Conservation (phyloP, 1,140 invertebrate genomes). For the Arion vulgaris region DNA sequence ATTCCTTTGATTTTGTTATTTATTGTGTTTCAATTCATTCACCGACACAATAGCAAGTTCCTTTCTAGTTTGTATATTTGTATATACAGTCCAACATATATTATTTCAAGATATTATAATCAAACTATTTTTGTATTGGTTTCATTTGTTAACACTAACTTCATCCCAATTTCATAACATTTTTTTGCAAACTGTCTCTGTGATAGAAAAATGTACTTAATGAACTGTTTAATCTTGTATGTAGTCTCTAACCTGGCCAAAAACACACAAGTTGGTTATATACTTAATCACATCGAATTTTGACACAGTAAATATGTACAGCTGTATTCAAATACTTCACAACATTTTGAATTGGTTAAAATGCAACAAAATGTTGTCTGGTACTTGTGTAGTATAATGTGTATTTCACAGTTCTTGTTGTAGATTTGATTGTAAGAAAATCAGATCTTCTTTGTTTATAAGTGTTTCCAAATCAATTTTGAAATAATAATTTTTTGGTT, state of each 20-base stretch:
- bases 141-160: neutral
- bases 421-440: neutral
- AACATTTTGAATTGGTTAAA: neutral
- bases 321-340: neutral
- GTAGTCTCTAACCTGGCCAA: neutral
- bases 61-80: slow-evolving; percentile 24
- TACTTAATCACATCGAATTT: neutral
- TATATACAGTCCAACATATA: neutral
- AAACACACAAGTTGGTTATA: neutral
- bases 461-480: neutral
- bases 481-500: neutral
- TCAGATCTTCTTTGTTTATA: neutral
- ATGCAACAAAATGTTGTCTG: neutral
- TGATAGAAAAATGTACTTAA: slow-evolving; percentile 9
- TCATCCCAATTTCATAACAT: neutral
- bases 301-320: neutral
- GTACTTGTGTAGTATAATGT: neutral
- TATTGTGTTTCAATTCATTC: neutral
- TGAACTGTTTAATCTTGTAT: neutral
- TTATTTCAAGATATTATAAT: neutral
- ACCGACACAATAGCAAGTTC: neutral
- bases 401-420: neutral
- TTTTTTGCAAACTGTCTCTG: neutral
- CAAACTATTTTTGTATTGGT: neutral
- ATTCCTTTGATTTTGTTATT: slow-evolving; percentile 18